phyloP scores from a whole-genome alignment of 2,888 invertebrate genomes.

The Leptopilina myrica region DNA sequence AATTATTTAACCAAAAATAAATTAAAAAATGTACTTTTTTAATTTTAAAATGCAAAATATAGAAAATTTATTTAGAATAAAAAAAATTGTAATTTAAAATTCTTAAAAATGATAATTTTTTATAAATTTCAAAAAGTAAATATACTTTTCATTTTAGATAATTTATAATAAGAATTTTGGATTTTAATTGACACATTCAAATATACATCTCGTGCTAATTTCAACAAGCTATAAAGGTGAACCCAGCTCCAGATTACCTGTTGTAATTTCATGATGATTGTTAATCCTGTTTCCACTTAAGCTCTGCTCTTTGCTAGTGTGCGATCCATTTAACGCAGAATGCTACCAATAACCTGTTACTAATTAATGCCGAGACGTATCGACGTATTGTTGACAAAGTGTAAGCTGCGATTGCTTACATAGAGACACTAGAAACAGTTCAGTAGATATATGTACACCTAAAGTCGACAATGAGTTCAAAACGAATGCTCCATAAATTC shows the following conservation, averaged over 20 bases:
- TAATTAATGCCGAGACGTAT: slow-evolving; percentile 56
- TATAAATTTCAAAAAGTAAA: too few relatives aligned
- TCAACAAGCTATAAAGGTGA: slow-evolving; percentile 2
- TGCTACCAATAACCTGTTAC: slow-evolving; percentile 57
- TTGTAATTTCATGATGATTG: slow-evolving; percentile 34
- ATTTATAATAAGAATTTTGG: too few relatives aligned
- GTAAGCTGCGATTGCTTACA: slow-evolving; percentile 56
- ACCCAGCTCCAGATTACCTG: slow-evolving; percentile 25
- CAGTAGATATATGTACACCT: neutral
- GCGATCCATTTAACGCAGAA: slow-evolving; percentile 25
- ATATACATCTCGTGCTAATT: neutral
- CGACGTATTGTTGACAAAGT: slow-evolving; percentile 58
- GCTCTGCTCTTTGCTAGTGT: slow-evolving; percentile 30
- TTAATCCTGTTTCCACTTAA: slow-evolving; percentile 20
- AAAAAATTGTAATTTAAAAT: too few relatives aligned
- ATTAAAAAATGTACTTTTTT: too few relatives aligned
- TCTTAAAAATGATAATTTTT: too few relatives aligned
- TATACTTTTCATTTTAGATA: too few relatives aligned
- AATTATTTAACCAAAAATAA: too few relatives aligned
- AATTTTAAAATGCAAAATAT: too few relatives aligned
- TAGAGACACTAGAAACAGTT: slow-evolving; percentile 47
- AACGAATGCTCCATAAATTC: neutral
- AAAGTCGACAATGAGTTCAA: slow-evolving; percentile 21
- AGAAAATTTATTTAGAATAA: too few relatives aligned
- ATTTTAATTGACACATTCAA: neutral